Conservation (phyloP, 2,888 invertebrate species). For the Pardosa pseudoannulata region DNA sequence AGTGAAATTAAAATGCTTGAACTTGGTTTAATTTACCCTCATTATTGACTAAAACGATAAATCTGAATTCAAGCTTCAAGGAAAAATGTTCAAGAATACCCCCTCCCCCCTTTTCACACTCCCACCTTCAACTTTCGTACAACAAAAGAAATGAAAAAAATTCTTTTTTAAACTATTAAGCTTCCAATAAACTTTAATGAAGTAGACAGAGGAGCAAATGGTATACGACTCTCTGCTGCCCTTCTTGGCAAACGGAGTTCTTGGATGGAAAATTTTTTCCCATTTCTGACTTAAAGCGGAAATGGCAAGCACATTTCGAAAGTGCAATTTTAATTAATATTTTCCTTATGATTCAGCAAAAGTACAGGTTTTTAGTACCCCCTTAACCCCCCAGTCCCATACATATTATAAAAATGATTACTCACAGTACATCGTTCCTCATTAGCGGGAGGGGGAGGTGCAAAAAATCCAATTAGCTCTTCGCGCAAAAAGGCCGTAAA, state of each 20-base stretch:
- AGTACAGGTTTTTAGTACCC: constrained; percentile 24
- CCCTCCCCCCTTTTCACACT: too few species aligned
- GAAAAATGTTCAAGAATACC: not conserved
- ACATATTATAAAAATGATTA: constrained; percentile 58
- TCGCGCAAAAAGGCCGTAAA: constrained; percentile 40
- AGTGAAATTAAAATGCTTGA: too few species aligned
- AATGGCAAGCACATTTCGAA: constrained; percentile 30
- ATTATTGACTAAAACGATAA: not conserved
- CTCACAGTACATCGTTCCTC: not conserved
- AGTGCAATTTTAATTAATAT: constrained; percentile 58
- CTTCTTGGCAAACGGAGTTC: not conserved
- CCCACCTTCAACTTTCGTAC: too few species aligned
- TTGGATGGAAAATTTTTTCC: not conserved
- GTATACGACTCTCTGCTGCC: not conserved
- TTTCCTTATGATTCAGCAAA: constrained; percentile 66
- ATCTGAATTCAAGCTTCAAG: not conserved
- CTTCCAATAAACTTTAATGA: not conserved
- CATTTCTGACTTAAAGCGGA: not conserved
- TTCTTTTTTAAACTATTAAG: too few species aligned
- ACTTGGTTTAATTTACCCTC: too few species aligned
- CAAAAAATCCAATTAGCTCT: constrained; percentile 21
- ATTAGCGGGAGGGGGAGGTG: constrained; percentile 5
- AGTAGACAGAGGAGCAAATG: not conserved
- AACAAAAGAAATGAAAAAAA: too few species aligned
- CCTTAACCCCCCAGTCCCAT: constrained; percentile 5